Conservation (phyloP, 2,888 invertebrate genomes). For the Pomacea canaliculata region DNA sequence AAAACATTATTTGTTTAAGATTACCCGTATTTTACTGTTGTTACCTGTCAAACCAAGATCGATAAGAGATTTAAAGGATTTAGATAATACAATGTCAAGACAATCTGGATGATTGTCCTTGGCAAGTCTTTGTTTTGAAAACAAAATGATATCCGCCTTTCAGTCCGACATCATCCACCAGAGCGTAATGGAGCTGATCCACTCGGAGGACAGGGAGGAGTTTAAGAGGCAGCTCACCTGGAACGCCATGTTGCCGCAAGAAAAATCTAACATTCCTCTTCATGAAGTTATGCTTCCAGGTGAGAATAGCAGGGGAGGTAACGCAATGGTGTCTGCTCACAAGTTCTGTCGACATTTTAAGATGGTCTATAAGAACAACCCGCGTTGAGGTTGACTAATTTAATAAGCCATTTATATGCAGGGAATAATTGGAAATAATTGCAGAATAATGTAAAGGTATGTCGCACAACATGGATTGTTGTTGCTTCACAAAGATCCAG, state of each 20-base stretch:
- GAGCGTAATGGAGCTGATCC: constrained; percentile 98
- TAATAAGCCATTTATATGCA: background rate
- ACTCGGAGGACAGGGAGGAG: constrained; percentile 98
- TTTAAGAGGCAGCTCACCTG: constrained; percentile 86
- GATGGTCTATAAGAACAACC: too few relatives aligned
- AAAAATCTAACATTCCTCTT: constrained; percentile 75
- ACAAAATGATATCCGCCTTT: constrained; percentile 64
- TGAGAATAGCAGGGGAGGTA: constrained; percentile 36
- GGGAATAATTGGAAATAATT: background rate
- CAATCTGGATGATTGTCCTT: too few relatives aligned
- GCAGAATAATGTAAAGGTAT: too few relatives aligned
- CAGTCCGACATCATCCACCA: constrained; percentile 99
- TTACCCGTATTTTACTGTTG: too few relatives aligned
- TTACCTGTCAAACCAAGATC: too few relatives aligned
- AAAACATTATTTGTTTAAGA: too few relatives aligned
- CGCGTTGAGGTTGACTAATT: background rate
- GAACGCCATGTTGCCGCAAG: constrained; percentile 65
- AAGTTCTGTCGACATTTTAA: too few relatives aligned
- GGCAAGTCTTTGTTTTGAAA: background rate
- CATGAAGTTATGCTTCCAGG: constrained; percentile 88
- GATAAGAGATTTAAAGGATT: too few relatives aligned
- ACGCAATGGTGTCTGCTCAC: too few relatives aligned
- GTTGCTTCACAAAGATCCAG: too few relatives aligned
- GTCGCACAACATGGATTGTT: too few relatives aligned
- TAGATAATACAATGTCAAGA: too few relatives aligned